These are phyloP conservation scores for Carettochelys insculpta DNA, from an alignment of 2,113 vertebrate species.

Conservation along the genomic window DNA sequence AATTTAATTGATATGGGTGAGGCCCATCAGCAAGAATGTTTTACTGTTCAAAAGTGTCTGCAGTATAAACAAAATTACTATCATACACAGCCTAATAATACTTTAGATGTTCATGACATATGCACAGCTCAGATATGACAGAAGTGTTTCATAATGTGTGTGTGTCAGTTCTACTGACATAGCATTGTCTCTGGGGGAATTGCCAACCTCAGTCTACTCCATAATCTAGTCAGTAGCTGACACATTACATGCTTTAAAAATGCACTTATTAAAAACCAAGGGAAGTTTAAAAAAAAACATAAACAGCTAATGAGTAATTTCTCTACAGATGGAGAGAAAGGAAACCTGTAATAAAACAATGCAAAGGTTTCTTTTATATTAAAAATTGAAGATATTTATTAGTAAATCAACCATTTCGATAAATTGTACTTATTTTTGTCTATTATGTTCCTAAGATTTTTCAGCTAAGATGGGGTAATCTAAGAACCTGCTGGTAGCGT, in stretches of 20 bases:
- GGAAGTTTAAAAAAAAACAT: neutral
- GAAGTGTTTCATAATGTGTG: neutral
- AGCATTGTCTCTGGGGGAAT: neutral
- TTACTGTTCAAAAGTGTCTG: neutral
- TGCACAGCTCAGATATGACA: neutral
- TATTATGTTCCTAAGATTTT: neutral
- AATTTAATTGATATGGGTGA: neutral
- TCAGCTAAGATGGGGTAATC: neutral
- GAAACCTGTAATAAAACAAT: neutral
- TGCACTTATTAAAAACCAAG: neutral
- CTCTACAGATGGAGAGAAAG: neutral
- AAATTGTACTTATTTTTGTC: neutral
- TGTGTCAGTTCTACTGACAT: neutral
- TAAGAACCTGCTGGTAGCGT: neutral
- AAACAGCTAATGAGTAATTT: neutral
- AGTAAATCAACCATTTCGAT: neutral
- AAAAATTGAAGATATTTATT: neutral
- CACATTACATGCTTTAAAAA: neutral
- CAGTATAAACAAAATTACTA: neutral
- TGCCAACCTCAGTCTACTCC: neutral
- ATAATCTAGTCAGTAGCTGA: neutral
- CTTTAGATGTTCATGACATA: neutral
- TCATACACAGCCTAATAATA: neutral
- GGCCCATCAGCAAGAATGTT: no score
- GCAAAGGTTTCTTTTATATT: neutral